A percentile compares a stretch with the other conserved stretches of the same genome.
Conservation (phyloP, 2,888 invertebrate species). For the Strigamia transsilvanica region DNA sequence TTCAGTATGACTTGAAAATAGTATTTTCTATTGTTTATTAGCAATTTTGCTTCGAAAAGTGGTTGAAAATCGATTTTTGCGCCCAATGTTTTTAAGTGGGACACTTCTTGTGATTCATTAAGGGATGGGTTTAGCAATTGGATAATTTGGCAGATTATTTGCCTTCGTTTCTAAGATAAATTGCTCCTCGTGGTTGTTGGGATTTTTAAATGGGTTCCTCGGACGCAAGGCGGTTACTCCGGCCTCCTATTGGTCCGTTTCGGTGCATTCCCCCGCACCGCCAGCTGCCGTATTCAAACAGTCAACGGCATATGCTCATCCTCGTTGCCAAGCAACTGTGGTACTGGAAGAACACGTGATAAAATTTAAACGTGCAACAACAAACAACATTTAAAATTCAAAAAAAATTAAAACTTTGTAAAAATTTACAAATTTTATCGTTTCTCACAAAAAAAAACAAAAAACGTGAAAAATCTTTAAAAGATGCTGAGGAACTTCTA, state of each 20-base stretch:
- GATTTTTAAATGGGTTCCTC: slow-evolving; percentile 40
- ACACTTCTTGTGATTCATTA: too few relatives aligned
- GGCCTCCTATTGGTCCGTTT: slow-evolving; percentile 27
- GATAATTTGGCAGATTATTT: too few relatives aligned
- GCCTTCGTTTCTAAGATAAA: neutral
- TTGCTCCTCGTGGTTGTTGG: neutral
- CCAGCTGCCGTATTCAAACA: slow-evolving; percentile 47
- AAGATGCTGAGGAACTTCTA: neutral
- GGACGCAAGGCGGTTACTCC: slow-evolving; percentile 32
- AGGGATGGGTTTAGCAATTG: too few relatives aligned
- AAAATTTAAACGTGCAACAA: slow-evolving; percentile 10
- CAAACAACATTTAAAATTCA: neutral
- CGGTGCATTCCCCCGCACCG: slow-evolving; percentile 35
- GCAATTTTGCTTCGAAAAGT: too few relatives aligned
- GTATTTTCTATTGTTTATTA: too few relatives aligned
- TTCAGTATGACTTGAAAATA: too few relatives aligned
- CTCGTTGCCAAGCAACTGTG: slow-evolving; percentile 36
- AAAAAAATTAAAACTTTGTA: neutral
- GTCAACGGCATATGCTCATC: slow-evolving; percentile 47
- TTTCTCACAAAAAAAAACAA: neutral
- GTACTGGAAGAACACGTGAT: slow-evolving; percentile 10
- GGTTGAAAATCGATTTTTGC: too few relatives aligned
- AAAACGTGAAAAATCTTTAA: neutral
- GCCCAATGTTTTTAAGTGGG: too few relatives aligned
- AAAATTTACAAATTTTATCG: neutral